A percentile compares a stretch with the other conserved stretches of the same genome.
Conservation (phyloP, 2,113 vertebrate genomes). For the Oreotragus oreotragus region DNA sequence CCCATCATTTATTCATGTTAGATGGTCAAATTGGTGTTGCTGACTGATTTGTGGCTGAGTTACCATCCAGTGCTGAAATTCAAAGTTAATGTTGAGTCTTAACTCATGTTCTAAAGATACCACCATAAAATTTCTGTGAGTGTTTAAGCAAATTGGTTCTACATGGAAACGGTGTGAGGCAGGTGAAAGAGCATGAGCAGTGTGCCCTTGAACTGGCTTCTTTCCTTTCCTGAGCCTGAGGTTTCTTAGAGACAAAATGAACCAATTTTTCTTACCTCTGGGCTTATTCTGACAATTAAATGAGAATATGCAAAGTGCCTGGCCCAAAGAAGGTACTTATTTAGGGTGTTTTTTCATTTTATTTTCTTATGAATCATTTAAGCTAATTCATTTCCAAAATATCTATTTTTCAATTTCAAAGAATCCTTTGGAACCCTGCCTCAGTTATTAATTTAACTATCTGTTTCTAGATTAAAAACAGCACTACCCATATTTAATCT, state of each 20-base stretch:
- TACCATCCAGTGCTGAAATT: neutral
- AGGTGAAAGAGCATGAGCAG: neutral
- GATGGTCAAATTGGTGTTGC: neutral
- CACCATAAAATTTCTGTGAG: neutral
- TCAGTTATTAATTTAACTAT: neutral
- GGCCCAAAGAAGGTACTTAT: neutral
- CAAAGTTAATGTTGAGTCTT: neutral
- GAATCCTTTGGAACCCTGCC: neutral
- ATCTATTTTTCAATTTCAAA: neutral
- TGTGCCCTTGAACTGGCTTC: neutral
- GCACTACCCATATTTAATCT: neutral
- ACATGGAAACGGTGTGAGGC: neutral
- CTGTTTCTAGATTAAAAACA: slow-evolving; percentile 14
- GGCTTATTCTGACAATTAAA: neutral
- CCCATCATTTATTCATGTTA: neutral
- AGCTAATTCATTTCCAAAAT: neutral
- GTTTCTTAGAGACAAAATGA: neutral
- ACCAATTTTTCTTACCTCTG: neutral
- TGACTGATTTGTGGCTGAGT: neutral
- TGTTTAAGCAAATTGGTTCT: neutral
- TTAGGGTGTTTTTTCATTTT: neutral
- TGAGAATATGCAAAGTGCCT: neutral
- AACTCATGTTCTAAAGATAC: neutral
- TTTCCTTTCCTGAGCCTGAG: neutral
- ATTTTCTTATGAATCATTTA: slow-evolving; percentile 32